Conservation (phyloP, 2,888 invertebrate genomes). For the Spatulosminthurus flaviceps region DNA sequence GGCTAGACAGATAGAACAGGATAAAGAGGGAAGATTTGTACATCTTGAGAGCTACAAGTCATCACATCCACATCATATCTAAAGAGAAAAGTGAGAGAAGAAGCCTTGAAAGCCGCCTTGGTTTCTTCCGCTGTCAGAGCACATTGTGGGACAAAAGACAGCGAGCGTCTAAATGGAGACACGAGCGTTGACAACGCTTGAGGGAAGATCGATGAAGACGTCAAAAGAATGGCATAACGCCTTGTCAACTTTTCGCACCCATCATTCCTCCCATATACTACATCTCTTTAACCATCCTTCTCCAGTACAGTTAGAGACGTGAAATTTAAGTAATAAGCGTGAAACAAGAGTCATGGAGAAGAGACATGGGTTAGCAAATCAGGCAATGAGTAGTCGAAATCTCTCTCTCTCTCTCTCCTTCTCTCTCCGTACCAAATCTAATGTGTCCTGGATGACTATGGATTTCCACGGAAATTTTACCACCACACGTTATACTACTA, state of each 20-base stretch:
- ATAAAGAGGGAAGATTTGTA: conserved; percentile 38
- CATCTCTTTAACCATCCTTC: conserved; percentile 34
- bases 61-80: conserved; percentile 37
- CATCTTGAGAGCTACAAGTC: conserved; percentile 46
- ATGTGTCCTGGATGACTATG: not conserved
- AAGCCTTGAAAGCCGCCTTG: conserved; percentile 50
- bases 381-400: not conserved
- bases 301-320: conserved; percentile 34
- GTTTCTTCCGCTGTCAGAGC: conserved; percentile 64
- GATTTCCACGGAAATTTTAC: not conserved
- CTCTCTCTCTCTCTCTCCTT: no score
- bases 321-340: conserved; percentile 54
- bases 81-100: not conserved
- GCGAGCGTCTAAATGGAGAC: conserved; percentile 29
- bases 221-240: conserved; percentile 63
- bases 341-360: conserved; percentile 49
- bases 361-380: conserved; percentile 30
- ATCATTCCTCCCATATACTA: conserved; percentile 41
- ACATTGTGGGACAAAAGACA: conserved; percentile 54
- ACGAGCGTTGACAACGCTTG: conserved; percentile 47
- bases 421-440: not conserved
- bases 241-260: conserved; percentile 62
- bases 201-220: conserved; percentile 63
- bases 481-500: not conserved
- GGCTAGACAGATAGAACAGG: conserved; percentile 22